A percentile compares a stretch with the other conserved stretches of the same genome.
These are phyloP conservation scores for Tipula helvola DNA, from an alignment of 2,888 invertebrate species.

Conservation along the genomic window DNA sequence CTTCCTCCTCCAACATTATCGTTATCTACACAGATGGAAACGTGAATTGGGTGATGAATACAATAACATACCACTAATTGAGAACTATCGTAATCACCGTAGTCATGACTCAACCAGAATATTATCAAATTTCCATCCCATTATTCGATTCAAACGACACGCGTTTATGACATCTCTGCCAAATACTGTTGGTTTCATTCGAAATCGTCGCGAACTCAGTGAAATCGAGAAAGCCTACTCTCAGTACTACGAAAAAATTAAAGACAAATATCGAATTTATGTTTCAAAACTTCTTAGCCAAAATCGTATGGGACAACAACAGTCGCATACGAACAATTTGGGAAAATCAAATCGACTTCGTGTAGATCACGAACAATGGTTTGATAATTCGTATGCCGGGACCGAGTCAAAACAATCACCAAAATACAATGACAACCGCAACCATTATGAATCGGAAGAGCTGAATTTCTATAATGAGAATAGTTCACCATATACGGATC, in stretches of 20 bases:
- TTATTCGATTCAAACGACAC: conserved; percentile 13
- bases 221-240: conserved; percentile 28
- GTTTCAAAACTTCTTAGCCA: conserved; percentile 27
- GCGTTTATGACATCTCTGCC: background rate
- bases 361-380: conserved; percentile 22
- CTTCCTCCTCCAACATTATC: background rate
- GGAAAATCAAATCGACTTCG: background rate
- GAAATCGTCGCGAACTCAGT: conserved; percentile 20
- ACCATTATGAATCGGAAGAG: conserved; percentile 9
- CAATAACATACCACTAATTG: conserved; percentile 8
- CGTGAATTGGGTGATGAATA: background rate
- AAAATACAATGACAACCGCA: conserved; percentile 15
- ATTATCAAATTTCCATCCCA: background rate
- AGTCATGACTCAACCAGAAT: background rate
- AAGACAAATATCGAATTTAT: conserved; percentile 29
- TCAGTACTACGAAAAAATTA: conserved; percentile 30
- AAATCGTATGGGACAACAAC: background rate
- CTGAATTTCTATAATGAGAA: background rate
- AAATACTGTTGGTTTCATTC: background rate
- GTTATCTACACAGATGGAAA: background rate
- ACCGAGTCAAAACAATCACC: conserved; percentile 23
- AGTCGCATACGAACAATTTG: background rate
- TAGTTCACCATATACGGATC: background rate
- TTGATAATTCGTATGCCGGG: conserved; percentile 24
- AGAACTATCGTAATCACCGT: background rate